Evolutionary conservation across 2,797 vertebrate species (phyloP).

Genomic region (Emydoidea blandingii): DNA sequence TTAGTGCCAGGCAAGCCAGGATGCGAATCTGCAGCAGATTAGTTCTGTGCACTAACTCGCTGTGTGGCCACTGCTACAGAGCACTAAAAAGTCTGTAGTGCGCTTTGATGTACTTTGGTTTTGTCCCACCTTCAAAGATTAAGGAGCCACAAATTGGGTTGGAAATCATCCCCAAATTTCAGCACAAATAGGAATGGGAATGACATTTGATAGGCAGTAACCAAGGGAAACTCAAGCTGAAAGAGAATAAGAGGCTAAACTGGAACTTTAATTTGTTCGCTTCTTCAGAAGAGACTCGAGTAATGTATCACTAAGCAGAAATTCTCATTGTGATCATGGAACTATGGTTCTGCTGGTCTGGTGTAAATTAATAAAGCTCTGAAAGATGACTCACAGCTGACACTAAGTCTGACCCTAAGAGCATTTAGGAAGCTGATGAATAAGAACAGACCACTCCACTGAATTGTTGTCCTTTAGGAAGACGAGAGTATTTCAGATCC

Average conservation of each 20-base stretch:
- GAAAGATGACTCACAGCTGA: slow-evolving; percentile 64
- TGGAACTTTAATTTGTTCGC: slow-evolving; percentile 64
- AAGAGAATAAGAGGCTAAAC: slow-evolving; percentile 10
- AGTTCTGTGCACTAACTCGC: too few relatives aligned
- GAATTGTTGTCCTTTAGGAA: slow-evolving; percentile 53
- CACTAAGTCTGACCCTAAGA: slow-evolving; percentile 56
- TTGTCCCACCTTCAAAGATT: neutral
- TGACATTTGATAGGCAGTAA: neutral
- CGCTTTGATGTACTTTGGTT: too few relatives aligned
- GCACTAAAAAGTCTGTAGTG: too few relatives aligned
- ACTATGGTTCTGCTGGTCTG: slow-evolving; percentile 20
- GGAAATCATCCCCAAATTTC: neutral
- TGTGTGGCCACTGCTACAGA: too few relatives aligned
- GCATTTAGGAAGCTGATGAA: slow-evolving; percentile 64
- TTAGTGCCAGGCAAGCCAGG: too few relatives aligned
- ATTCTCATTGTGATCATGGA: slow-evolving; percentile 31
- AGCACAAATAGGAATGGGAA: neutral
- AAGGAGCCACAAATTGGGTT: rapidly evolving
- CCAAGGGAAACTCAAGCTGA: neutral
- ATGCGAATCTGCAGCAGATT: too few relatives aligned
- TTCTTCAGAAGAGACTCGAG: slow-evolving; percentile 7
- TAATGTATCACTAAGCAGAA: neutral
- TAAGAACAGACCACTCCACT: slow-evolving; percentile 36
- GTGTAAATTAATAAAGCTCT: slow-evolving; percentile 64
- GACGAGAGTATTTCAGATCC: slow-evolving; percentile 51